These are phyloP conservation scores for Balaeniceps rex DNA, from an alignment of 2,113 vertebrate genomes.

Conservation along the genomic window DNA sequence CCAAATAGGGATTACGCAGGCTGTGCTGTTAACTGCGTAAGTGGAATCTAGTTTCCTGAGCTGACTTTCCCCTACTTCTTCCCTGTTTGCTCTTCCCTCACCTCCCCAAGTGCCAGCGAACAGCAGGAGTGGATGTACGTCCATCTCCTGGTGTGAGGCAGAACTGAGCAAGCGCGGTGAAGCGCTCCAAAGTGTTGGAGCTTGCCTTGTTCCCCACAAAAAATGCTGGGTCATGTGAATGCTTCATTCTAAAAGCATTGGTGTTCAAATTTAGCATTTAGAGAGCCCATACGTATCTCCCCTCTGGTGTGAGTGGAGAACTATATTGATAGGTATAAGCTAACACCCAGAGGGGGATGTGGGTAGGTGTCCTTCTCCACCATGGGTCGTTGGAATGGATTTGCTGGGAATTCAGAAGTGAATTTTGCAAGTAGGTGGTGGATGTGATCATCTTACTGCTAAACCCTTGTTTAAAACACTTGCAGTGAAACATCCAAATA, in stretches of 20 bases:
- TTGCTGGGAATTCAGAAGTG: not conserved
- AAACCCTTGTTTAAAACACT: not conserved
- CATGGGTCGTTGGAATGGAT: not conserved
- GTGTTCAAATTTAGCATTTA: not conserved
- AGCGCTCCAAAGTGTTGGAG: not conserved
- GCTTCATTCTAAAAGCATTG: not conserved
- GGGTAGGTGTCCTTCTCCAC: not conserved
- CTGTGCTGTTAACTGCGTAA: not conserved
- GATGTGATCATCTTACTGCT: not conserved
- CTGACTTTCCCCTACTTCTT: not conserved
- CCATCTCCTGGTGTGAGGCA: not conserved
- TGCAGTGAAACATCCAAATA: not conserved
- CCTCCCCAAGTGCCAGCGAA: not conserved
- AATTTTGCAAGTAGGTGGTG: not conserved
- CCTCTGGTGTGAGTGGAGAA: not conserved
- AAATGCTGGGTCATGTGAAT: fast-evolving
- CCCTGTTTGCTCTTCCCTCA: fast-evolving
- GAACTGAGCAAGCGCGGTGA: not conserved
- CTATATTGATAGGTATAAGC: not conserved
- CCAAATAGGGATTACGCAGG: not conserved
- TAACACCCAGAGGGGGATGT: too few species aligned
- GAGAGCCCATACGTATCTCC: not conserved
- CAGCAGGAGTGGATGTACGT: not conserved
- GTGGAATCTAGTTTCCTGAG: not conserved
- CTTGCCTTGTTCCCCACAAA: not conserved